Evolutionary conservation across 2,888 invertebrate species (phyloP).

Genomic region (Andrena bicolor): DNA sequence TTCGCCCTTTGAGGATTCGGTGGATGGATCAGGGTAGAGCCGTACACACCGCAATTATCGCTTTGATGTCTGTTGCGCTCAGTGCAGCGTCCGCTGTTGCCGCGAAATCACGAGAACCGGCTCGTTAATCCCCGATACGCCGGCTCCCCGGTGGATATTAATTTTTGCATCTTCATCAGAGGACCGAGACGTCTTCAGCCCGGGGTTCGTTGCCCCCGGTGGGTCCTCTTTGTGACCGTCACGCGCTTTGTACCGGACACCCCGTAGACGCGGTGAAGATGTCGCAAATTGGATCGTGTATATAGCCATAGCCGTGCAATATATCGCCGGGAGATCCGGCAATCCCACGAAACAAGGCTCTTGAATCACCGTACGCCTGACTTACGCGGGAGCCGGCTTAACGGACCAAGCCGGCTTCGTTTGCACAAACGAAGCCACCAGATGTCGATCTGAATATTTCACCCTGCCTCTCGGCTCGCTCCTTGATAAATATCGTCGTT

Average conservation of each 20-base stretch:
- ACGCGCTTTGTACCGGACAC: conserved; percentile 74
- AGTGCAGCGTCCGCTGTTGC: background rate
- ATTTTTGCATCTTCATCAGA: conserved; percentile 50
- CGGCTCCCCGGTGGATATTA: conserved; percentile 46
- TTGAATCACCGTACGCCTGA: conserved; percentile 83
- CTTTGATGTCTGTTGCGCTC: conserved; percentile 18
- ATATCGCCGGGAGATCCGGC: conserved; percentile 71
- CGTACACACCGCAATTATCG: conserved; percentile 8
- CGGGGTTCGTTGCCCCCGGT: conserved; percentile 36
- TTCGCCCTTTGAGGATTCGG: conserved; percentile 22
- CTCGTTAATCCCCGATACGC: conserved; percentile 49
- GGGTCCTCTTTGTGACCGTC: conserved; percentile 53
- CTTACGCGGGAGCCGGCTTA: conserved; percentile 83
- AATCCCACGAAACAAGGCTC: conserved; percentile 84
- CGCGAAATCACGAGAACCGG: background rate
- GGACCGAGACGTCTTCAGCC: conserved; percentile 24
- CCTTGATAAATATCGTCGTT: conserved; percentile 62
- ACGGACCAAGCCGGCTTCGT: conserved; percentile 78
- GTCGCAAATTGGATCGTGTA: conserved; percentile 78
- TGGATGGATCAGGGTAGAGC: background rate
- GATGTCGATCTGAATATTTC: conserved; percentile 83
- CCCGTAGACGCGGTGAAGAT: conserved; percentile 68
- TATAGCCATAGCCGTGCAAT: conserved; percentile 49
- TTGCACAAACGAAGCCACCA: conserved; percentile 82
- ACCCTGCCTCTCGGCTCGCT: conserved; percentile 78